Conservation (phyloP, 2,888 invertebrate genomes). For the Limnephilus marmoratus region DNA sequence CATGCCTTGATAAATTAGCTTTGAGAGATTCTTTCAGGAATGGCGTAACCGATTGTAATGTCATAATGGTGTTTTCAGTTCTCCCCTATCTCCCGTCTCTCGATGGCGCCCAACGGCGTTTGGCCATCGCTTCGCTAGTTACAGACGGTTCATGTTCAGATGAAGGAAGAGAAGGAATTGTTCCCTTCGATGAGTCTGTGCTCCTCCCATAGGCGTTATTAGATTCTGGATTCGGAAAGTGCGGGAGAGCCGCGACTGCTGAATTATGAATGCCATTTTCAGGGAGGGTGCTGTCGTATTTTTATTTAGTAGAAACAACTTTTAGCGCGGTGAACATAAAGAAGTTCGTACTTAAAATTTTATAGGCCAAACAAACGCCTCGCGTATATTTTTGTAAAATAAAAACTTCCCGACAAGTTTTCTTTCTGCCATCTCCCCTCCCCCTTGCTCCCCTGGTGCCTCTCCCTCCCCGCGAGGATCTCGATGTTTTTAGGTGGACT, state of each 20-base stretch:
- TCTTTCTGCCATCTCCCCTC: slow-evolving; percentile 1
- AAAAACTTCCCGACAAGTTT: slow-evolving; percentile 50
- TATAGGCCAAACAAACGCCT: slow-evolving; percentile 75
- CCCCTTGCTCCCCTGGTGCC: slow-evolving; percentile 7
- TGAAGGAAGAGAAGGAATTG: not conserved
- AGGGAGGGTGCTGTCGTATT: slow-evolving; percentile 41
- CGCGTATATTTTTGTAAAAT: slow-evolving; percentile 61
- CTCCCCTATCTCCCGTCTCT: no score
- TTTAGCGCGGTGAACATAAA: slow-evolving; percentile 70
- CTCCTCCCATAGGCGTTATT: slow-evolving; percentile 2
- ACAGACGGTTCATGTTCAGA: not conserved
- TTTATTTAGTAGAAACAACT: slow-evolving; percentile 64
- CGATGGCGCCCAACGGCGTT: no score
- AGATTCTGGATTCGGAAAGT: not conserved
- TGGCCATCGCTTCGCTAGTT: not conserved
- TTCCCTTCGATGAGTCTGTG: slow-evolving; percentile 14
- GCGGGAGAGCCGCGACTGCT: slow-evolving; percentile 6
- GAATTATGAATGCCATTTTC: slow-evolving; percentile 31
- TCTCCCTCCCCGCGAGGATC: not conserved
- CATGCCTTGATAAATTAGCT: not conserved
- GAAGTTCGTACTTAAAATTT: slow-evolving; percentile 76
- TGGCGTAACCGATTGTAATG: not conserved
- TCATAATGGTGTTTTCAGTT: not conserved
- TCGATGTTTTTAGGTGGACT: slow-evolving; percentile 23
- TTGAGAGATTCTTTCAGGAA: not conserved